Conservation (phyloP, 1,140 invertebrate genomes). For the Bombus superbus region DNA sequence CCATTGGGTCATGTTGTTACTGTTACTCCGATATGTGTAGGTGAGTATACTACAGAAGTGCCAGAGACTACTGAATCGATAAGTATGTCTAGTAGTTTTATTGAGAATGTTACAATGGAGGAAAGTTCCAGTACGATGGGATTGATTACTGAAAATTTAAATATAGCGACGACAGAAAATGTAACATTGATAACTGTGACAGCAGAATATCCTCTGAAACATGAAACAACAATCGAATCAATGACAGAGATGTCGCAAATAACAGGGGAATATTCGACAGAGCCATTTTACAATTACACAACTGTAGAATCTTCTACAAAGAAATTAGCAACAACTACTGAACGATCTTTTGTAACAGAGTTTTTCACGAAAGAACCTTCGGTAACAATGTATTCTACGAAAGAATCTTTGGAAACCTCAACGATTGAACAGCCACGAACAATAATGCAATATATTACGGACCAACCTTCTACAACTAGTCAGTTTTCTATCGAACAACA, state of each 20-base stretch:
- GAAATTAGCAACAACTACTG: background rate
- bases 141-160: background rate
- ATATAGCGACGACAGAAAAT: background rate
- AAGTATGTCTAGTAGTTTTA: background rate
- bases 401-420: background rate
- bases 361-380: conserved; percentile 11
- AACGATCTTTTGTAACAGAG: background rate
- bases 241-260: background rate
- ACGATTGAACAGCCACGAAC: conserved; percentile 24
- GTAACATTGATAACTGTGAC: conserved; percentile 29
- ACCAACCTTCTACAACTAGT: conserved; percentile 1
- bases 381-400: background rate
- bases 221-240: conserved; percentile 4
- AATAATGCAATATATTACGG: conserved; percentile 11
- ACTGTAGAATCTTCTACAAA: background rate
- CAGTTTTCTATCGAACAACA: conserved; percentile 1
- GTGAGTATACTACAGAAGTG: conserved; percentile 1
- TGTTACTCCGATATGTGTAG: conserved; percentile 17
- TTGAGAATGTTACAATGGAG: background rate
- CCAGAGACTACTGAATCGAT: background rate
- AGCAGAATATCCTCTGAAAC: conserved; percentile 13
- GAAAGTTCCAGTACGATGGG: background rate
- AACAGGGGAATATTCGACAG: background rate
- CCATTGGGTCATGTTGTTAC: conserved; percentile 2
- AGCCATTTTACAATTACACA: conserved; percentile 6